phyloP scores from a whole-genome alignment of 2,888 invertebrate species.

The Nasonovia ribisnigri region DNA sequence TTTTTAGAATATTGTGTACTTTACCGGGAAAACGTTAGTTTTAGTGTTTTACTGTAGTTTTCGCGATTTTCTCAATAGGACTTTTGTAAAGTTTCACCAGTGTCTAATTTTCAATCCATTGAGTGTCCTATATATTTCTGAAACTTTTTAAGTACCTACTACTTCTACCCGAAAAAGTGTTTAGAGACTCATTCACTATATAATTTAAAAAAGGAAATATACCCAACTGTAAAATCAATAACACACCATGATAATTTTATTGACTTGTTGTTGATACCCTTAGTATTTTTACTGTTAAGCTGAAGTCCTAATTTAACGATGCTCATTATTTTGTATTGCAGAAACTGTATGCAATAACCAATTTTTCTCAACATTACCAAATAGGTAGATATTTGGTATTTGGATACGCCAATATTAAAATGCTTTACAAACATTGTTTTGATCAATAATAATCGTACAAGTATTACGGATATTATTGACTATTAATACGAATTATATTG shows the following conservation, averaged over 20 bases:
- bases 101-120: slow-evolving; percentile 2
- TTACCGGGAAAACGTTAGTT: not conserved
- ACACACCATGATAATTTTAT: not conserved
- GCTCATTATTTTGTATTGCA: not conserved
- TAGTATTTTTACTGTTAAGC: not conserved
- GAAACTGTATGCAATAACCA: not conserved
- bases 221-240: not conserved
- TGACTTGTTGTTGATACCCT: not conserved
- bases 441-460: not conserved
- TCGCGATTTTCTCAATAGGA: not conserved
- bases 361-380: not conserved
- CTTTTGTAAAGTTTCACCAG: not conserved
- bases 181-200: not conserved
- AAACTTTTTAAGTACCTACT: not conserved
- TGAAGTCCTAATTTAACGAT: not conserved
- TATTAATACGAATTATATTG: not conserved
- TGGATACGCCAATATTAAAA: not conserved
- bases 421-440: not conserved
- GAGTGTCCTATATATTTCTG: not conserved
- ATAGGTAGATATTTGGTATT: not conserved
- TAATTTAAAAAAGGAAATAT: not conserved
- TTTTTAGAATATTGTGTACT: not conserved
- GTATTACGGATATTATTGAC: not conserved
- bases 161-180: not conserved
- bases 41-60: not conserved